phyloP scores from a whole-genome alignment of 2,113 vertebrate genomes.

The Nyctereutes procyonoides region DNA sequence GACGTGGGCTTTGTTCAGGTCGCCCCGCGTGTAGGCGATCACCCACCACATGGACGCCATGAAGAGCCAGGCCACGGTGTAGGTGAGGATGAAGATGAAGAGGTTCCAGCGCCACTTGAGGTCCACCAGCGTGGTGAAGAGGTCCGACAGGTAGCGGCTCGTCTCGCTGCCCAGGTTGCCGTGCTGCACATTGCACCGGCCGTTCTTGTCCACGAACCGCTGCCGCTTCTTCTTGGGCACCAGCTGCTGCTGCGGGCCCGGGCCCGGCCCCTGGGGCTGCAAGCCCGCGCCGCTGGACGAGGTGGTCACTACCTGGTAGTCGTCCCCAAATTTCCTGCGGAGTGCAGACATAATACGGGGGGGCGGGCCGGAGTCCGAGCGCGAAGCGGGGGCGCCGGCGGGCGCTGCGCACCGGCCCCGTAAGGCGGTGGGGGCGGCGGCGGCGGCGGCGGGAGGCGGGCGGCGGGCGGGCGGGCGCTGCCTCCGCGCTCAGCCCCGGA shows the following conservation, averaged over 20 bases:
- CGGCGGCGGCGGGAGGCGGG: no score
- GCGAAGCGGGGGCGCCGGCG: slow-evolving; percentile 73
- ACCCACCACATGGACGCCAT: slow-evolving; percentile 99
- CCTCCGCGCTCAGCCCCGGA: no score
- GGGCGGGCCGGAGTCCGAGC: slow-evolving; percentile 86
- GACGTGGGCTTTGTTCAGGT: slow-evolving; percentile 95
- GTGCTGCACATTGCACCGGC: slow-evolving; percentile 99
- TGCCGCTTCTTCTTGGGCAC: slow-evolving; percentile 94
- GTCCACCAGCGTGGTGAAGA: slow-evolving; percentile 99
- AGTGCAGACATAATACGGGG: slow-evolving; percentile 97
- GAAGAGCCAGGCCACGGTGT: slow-evolving; percentile 99
- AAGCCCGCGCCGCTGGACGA: slow-evolving; percentile 95
- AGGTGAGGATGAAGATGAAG: slow-evolving; percentile 99
- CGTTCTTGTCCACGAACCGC: slow-evolving; percentile 99
- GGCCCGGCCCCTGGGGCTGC: slow-evolving; percentile 82
- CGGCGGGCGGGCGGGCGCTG: no score
- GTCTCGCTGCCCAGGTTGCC: slow-evolving; percentile 98
- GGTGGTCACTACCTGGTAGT: slow-evolving; percentile 99
- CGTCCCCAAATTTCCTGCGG: slow-evolving; percentile 98
- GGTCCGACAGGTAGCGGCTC: slow-evolving; percentile 98
- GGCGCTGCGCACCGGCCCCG: slow-evolving; percentile 79
- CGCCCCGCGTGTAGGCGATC: slow-evolving; percentile 97
- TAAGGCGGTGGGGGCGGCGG: slow-evolving; percentile 70
- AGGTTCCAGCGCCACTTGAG: slow-evolving; percentile 99
- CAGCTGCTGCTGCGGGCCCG: slow-evolving; percentile 85